These are phyloP conservation scores for Nesidiocoris tenuis DNA, from an alignment of 2,888 invertebrate genomes.

Conservation along the genomic window DNA sequence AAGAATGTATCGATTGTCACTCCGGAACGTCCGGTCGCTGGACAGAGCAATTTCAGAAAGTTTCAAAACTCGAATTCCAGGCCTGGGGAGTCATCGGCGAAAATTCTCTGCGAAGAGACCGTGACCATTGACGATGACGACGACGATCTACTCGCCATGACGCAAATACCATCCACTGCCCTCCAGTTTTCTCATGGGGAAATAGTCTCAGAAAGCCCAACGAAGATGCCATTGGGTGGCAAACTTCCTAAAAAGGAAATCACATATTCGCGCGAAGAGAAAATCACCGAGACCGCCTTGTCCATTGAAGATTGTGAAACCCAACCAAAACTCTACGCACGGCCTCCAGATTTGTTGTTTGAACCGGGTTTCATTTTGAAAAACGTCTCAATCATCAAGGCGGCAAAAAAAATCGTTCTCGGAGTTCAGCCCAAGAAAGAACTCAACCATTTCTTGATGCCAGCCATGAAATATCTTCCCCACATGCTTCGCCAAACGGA, in stretches of 20 bases:
- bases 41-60: slow-evolving; percentile 6
- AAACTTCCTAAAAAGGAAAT: no score
- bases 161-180: neutral
- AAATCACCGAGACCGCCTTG: neutral
- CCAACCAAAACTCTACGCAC: neutral
- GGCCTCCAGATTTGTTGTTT: neutral
- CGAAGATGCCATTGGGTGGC: no score
- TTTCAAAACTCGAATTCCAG: neutral
- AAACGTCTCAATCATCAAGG: neutral
- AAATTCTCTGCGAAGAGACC: neutral
- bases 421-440: slow-evolving; percentile 25
- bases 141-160: neutral
- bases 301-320: neutral
- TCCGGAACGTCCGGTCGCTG: slow-evolving; percentile 5
- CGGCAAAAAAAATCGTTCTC: neutral
- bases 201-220: slow-evolving; percentile 2
- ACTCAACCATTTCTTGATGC: slow-evolving; percentile 36
- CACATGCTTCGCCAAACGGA: slow-evolving; percentile 25
- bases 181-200: slow-evolving; percentile 13
- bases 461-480: slow-evolving; percentile 26
- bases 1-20: slow-evolving; percentile 16
- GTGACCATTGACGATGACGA: neutral
- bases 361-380: neutral
- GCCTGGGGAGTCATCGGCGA: slow-evolving; percentile 18
- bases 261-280: no score